These are phyloP conservation scores for Esox lucius DNA, from an alignment of 2,797 vertebrate species.

Conservation along the genomic window DNA sequence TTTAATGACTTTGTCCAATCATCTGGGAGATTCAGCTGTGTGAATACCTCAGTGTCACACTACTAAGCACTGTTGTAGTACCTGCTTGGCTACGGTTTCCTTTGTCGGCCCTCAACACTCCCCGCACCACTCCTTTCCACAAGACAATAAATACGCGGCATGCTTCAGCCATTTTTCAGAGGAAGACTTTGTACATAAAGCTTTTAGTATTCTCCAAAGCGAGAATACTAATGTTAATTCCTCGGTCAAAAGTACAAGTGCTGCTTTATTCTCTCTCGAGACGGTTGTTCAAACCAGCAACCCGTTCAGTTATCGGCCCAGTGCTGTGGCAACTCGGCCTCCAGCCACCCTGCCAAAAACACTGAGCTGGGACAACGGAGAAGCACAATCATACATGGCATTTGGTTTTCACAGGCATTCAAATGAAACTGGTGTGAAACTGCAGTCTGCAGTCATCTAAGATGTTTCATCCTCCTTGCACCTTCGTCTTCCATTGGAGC, in stretches of 20 bases:
- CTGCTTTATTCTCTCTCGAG: too few relatives aligned
- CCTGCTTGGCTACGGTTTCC: too few relatives aligned
- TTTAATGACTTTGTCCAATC: not conserved
- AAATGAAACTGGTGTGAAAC: conserved; percentile 40
- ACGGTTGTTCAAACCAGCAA: too few relatives aligned
- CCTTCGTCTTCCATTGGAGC: conserved; percentile 14
- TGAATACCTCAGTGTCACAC: not conserved
- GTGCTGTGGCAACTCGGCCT: too few relatives aligned
- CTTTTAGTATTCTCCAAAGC: too few relatives aligned
- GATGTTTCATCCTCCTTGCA: not conserved
- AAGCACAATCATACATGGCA: conserved; percentile 46
- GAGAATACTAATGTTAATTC: too few relatives aligned
- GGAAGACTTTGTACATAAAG: not conserved
- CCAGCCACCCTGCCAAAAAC: conserved; percentile 22
- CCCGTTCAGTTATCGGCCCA: too few relatives aligned
- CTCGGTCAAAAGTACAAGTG: too few relatives aligned
- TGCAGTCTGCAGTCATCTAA: conserved; percentile 45
- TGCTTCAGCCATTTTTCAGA: too few relatives aligned
- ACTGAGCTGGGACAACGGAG: conserved; percentile 21
- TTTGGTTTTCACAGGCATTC: conserved; percentile 41
- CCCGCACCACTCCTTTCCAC: too few relatives aligned
- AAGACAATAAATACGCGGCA: too few relatives aligned
- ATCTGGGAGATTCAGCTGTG: not conserved
- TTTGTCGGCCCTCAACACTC: too few relatives aligned
- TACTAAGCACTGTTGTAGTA: not conserved